A percentile compares a stretch with the other conserved stretches of the same genome.
These are phyloP conservation scores for Stegana nigrithorax DNA, from an alignment of 2,888 invertebrate genomes.

Conservation along the genomic window DNA sequence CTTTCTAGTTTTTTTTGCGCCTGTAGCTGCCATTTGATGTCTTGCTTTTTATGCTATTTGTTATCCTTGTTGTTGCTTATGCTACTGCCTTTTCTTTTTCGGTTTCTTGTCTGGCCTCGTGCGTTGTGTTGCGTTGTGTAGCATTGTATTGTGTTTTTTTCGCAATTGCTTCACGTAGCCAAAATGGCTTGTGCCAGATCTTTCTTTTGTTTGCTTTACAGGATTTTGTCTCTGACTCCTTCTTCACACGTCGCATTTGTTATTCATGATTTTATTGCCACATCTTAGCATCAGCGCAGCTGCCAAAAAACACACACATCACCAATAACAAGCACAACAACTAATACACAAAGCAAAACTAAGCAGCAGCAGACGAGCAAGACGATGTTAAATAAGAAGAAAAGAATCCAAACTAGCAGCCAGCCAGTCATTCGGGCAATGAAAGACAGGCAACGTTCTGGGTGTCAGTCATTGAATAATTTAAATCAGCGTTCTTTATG, in stretches of 20 bases:
- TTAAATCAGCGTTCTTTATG: neutral
- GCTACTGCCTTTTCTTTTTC: neutral
- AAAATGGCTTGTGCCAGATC: neutral
- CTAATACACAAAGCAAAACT: too few species aligned
- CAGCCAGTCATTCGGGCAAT: too few species aligned
- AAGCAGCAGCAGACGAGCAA: too few species aligned
- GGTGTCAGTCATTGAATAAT: neutral
- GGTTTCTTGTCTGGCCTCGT: too few species aligned
- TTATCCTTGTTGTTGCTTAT: too few species aligned
- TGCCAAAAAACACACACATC: too few species aligned
- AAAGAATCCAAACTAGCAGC: too few species aligned
- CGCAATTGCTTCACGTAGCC: neutral
- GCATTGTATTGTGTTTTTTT: too few species aligned
- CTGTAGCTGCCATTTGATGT: neutral
- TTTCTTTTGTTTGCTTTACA: too few species aligned
- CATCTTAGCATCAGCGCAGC: slow-evolving; percentile 11
- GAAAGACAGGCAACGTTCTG: neutral
- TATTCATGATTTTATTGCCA: neutral
- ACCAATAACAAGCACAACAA: too few species aligned
- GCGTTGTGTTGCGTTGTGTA: too few species aligned
- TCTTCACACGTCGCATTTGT: neutral
- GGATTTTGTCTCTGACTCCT: neutral
- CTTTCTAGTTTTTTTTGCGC: neutral
- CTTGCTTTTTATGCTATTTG: slow-evolving; percentile 13
- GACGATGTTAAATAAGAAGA: too few species aligned